Conservation (phyloP, 2,113 vertebrate genomes). For the Oncorhynchus keta region DNA sequence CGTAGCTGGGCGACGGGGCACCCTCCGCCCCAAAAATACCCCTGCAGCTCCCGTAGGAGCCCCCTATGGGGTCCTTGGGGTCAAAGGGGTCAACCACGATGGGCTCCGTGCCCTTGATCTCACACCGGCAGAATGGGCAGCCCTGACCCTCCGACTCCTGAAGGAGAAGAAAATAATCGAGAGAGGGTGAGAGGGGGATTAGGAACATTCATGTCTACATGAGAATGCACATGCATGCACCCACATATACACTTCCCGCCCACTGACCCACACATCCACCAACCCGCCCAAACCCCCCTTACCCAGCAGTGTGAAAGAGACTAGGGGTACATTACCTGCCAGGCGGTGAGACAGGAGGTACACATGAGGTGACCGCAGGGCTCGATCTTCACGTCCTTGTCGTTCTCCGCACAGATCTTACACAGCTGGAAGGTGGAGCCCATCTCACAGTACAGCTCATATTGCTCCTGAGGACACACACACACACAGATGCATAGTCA, state of each 20-base stretch:
- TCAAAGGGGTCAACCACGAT: slow-evolving; percentile 97
- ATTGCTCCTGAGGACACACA: slow-evolving; percentile 85
- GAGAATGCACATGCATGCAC: slow-evolving; percentile 13
- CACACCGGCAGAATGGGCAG: slow-evolving; percentile 96
- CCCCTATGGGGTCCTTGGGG: slow-evolving; percentile 83
- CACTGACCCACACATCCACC: too few relatives aligned
- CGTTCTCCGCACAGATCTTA: slow-evolving; percentile 98
- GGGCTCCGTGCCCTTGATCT: slow-evolving; percentile 97
- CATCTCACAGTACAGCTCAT: slow-evolving; percentile 99
- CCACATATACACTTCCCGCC: too few relatives aligned
- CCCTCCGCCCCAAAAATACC: slow-evolving; percentile 84
- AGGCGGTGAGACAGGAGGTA: slow-evolving; percentile 95
- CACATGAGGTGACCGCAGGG: slow-evolving; percentile 99
- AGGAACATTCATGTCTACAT: neutral
- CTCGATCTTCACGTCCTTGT: slow-evolving; percentile 99
- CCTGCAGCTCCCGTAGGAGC: slow-evolving; percentile 72
- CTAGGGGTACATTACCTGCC: slow-evolving; percentile 82
- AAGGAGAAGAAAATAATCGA: neutral
- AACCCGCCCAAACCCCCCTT: too few relatives aligned
- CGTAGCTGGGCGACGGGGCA: slow-evolving; percentile 89
- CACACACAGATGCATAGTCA: neutral
- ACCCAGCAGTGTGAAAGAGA: too few relatives aligned
- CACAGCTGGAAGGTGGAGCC: slow-evolving; percentile 98
- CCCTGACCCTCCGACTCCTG: slow-evolving; percentile 98
- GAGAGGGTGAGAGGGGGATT: neutral